These are phyloP conservation scores for Leuciscus idus DNA, from an alignment of 2,113 vertebrate genomes.

Conservation along the genomic window DNA sequence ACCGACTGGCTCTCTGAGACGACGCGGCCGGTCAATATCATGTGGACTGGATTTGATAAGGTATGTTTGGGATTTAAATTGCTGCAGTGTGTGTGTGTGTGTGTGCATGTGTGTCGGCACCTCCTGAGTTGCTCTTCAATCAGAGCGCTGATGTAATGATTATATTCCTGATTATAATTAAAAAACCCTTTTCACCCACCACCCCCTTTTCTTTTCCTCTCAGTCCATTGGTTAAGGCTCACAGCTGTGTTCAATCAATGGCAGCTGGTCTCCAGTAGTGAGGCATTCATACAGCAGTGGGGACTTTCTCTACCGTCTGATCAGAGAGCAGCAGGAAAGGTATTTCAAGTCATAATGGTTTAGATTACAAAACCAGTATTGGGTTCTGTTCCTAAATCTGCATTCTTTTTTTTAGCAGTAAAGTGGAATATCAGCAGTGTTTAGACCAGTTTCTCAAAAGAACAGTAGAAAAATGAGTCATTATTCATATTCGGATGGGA, in stretches of 20 bases:
- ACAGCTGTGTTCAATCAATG: constrained; percentile 30
- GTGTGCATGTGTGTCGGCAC: constrained; percentile 18
- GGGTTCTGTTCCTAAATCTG: neutral
- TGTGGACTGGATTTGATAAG: neutral
- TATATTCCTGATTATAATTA: constrained; percentile 63
- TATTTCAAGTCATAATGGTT: constrained; percentile 18
- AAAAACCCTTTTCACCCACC: constrained; percentile 51
- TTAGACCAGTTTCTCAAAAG: neutral
- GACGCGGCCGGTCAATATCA: neutral
- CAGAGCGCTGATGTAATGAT: constrained; percentile 67
- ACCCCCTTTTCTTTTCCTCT: neutral
- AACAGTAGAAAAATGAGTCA: neutral
- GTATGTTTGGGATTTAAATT: constrained; percentile 3
- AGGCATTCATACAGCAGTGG: constrained; percentile 14
- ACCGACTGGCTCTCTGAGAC: neutral
- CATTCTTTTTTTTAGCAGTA: neutral
- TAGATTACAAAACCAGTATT: constrained; percentile 2
- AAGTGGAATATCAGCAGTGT: neutral
- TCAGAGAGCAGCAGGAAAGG: constrained; percentile 26
- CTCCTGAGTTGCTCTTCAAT: constrained; percentile 60
- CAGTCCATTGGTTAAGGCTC: neutral
- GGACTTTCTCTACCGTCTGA: constrained; percentile 14
- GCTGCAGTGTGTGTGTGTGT: neutral
- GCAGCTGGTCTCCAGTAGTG: constrained; percentile 30
- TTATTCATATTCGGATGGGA: neutral